Evolutionary conservation across 1,140 invertebrate genomes (phyloP).

Genomic region (Belonocnema kinseyi): DNA sequence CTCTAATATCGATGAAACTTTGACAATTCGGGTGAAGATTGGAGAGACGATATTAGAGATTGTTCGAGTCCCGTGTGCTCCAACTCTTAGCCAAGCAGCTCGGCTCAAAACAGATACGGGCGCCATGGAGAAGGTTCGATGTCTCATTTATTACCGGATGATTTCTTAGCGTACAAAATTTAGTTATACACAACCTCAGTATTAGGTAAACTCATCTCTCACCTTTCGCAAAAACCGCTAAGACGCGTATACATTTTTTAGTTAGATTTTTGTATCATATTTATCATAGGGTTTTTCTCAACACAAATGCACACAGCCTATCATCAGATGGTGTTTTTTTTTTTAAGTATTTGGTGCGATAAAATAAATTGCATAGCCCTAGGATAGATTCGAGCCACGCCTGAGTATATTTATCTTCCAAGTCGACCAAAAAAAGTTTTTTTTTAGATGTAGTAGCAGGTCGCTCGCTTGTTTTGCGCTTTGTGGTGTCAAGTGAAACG

Average conservation of each 20-base stretch:
- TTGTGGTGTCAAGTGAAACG: conserved; percentile 71
- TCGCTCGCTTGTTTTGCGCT: conserved; percentile 66
- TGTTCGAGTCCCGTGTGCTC: conserved; percentile 61
- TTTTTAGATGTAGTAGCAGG: conserved; percentile 63
- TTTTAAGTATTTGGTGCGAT: conserved; percentile 68
- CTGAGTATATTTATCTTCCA: conserved; percentile 70
- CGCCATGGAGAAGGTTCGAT: conserved; percentile 63
- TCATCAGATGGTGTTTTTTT: conserved; percentile 63
- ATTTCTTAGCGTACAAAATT: conserved; percentile 25
- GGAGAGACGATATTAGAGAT: conserved; percentile 48
- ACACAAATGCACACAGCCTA: conserved; percentile 73
- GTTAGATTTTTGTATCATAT: conserved; percentile 65
- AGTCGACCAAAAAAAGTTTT: conserved; percentile 72
- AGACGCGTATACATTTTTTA: conserved; percentile 64
- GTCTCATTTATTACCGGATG: conserved; percentile 54
- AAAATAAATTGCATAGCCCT: conserved; percentile 74
- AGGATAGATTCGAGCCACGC: conserved; percentile 68
- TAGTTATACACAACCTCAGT: conserved; percentile 68
- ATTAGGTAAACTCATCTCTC: conserved; percentile 74
- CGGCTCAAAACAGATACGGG: conserved; percentile 56
- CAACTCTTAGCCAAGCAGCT: conserved; percentile 70
- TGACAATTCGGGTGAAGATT: not conserved
- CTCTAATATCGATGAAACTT: conserved; percentile 54
- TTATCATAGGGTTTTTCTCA: conserved; percentile 67
- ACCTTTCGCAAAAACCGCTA: conserved; percentile 72